Base-by-base conservation (phyloP, 2,797 vertebrate genomes). In the Loris lydekkerianus region DNA sequence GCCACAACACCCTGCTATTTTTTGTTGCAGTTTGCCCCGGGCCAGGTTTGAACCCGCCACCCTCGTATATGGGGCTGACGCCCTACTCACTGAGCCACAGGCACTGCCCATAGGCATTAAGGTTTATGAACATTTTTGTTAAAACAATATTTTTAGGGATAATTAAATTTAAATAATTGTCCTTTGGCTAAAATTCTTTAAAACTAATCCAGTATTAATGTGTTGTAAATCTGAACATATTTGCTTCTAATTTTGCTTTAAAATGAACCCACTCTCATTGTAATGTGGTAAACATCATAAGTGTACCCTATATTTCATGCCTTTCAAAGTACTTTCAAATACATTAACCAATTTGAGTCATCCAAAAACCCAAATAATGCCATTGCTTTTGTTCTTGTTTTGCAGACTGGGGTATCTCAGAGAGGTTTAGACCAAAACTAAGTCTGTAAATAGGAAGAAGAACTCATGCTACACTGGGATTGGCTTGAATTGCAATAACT, bases 291-390 rank as follows among this genome's bases (percentile, higher is more conserved):
- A 77, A 3, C 80, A 67, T 73, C 63, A 40, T 37, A 84, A 90
- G 29, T 78, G 81, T 43, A 31, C 27, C 53, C 34, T 40, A 6
- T 65, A 80, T 89, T 89, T 82, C 34, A 78, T 87, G 46, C 25
- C 43, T 92, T 92, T 61, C 40, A 82, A 88, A 65, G 58, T 89
- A 61, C 75, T 73, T 95, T 89, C 34, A 94, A 86, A 84, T 85
- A n/a, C 11, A 72, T 61, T 37, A 73, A 65, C 75, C 43, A 85
- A 17, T 88, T 85, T 81, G 49, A 72, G 61, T 77, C 31, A 65
- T 43, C 14, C 43, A 49, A 23, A 82, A 10, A 14, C 56, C 29
- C 4, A 61, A 86, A 72, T 70, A 86, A 31, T 27, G 10, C 18
- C 49, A 31, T 63, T 65, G 29, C 18, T 7, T 60, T 67, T 53